Evolutionary conservation across 1,140 invertebrate genomes (phyloP).

Genomic region (Pantala flavescens): DNA sequence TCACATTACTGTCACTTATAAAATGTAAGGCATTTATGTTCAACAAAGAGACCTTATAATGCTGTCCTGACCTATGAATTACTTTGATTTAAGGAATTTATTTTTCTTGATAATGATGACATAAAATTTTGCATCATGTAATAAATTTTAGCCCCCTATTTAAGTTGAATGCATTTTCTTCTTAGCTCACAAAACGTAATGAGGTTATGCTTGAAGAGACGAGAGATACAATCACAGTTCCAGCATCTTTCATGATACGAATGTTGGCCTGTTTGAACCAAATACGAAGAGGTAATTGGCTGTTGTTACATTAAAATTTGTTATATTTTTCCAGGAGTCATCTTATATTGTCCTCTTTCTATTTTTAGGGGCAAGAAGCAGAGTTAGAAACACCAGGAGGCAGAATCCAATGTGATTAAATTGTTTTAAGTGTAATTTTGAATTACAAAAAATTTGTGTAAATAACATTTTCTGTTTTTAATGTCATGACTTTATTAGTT

Average conservation of each 20-base stretch:
- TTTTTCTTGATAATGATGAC: too few species aligned
- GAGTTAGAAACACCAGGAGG: background rate
- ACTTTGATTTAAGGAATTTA: too few species aligned
- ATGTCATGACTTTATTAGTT: background rate
- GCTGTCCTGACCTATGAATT: too few species aligned
- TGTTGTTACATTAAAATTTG: background rate
- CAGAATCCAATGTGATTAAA: background rate
- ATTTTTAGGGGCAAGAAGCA: too few species aligned
- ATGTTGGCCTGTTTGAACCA: constrained; percentile 73
- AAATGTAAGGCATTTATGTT: too few species aligned
- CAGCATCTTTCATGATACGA: constrained; percentile 78
- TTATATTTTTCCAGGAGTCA: background rate
- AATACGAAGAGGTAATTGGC: constrained; percentile 43
- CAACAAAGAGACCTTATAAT: too few species aligned
- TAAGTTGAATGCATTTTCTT: too few species aligned
- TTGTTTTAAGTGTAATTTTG: background rate
- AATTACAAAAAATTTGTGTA: background rate
- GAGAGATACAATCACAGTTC: constrained; percentile 79
- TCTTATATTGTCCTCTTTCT: too few species aligned
- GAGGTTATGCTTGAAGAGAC: constrained; percentile 82
- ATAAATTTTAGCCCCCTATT: too few species aligned
- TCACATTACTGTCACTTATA: too few species aligned
- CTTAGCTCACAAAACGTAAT: constrained; percentile 67
- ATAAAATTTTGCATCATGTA: too few species aligned
- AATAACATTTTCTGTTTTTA: background rate